phyloP scores from a whole-genome alignment of 2,797 vertebrate species.

The Xenops minutus region DNA sequence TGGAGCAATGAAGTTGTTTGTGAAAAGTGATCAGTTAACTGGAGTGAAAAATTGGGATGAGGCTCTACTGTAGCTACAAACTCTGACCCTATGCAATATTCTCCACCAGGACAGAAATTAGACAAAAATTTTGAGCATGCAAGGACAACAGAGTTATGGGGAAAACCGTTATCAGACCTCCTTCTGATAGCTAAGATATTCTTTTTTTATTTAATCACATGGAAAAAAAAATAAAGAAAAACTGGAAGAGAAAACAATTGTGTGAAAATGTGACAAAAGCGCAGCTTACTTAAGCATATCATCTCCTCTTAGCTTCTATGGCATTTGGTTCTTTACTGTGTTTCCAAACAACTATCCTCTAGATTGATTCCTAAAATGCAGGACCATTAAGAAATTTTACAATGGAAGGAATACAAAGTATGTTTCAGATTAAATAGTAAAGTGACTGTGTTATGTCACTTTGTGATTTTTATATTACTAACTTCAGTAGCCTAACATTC shows the following conservation, averaged over 20 bases:
- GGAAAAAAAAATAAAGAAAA: background rate
- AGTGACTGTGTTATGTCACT: background rate
- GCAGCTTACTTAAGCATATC: background rate
- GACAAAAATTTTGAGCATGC: background rate
- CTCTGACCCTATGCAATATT: background rate
- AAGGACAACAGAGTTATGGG: background rate
- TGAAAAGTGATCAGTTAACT: background rate
- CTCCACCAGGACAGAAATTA: background rate
- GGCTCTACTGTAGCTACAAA: too few relatives aligned
- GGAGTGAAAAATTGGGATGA: background rate
- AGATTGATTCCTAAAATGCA: background rate
- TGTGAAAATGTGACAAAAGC: background rate
- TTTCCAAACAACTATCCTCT: background rate
- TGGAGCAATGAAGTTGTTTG: background rate
- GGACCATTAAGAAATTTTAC: background rate
- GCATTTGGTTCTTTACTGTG: background rate
- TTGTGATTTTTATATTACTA: background rate
- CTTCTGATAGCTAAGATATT: background rate
- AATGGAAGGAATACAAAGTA: background rate
- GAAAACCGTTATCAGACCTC: background rate
- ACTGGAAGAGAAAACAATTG: background rate
- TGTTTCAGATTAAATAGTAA: background rate
- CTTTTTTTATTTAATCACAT: background rate
- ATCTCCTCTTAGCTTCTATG: background rate
- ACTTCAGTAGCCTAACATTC: background rate